Conservation (phyloP, 1,140 invertebrate genomes). For the Stegodyphus dumicola region DNA sequence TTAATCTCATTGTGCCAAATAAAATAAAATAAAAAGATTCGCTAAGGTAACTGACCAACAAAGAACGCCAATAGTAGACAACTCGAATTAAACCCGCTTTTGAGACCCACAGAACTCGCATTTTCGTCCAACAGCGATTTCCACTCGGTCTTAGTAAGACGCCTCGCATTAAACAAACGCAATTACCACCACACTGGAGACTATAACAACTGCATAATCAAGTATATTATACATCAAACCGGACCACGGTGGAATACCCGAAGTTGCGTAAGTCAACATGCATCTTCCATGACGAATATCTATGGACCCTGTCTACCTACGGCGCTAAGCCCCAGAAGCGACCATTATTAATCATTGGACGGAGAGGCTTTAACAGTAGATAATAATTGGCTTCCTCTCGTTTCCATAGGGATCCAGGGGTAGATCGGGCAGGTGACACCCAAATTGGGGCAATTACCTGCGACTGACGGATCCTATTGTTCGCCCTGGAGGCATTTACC, state of each 20-base stretch:
- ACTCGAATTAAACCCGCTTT: not conserved
- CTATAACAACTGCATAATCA: conserved; percentile 53
- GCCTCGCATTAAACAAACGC: conserved; percentile 36
- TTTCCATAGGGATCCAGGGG: conserved; percentile 48
- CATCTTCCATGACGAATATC: conserved; percentile 52
- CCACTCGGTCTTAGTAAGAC: not conserved
- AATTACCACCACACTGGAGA: conserved; percentile 33
- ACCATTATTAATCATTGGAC: conserved; percentile 51
- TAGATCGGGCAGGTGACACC: conserved; percentile 55
- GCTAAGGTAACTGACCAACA: too few relatives aligned
- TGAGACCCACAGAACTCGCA: not conserved
- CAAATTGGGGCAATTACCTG: conserved; percentile 60
- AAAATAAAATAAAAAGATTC: too few relatives aligned
- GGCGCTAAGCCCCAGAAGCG: conserved; percentile 35
- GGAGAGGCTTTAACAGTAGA: conserved; percentile 51
- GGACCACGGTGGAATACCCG: conserved; percentile 21
- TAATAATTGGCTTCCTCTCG: conserved; percentile 61
- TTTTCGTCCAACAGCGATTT: not conserved
- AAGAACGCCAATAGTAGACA: too few relatives aligned
- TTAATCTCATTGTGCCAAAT: too few relatives aligned
- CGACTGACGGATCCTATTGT: conserved; percentile 59
- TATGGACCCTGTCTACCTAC: conserved; percentile 55
- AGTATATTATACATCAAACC: conserved; percentile 23
- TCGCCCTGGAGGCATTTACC: conserved; percentile 54
- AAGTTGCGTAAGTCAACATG: conserved; percentile 41